phyloP scores from a whole-genome alignment of 2,888 invertebrate species.

The Dysmachus trigonus region DNA sequence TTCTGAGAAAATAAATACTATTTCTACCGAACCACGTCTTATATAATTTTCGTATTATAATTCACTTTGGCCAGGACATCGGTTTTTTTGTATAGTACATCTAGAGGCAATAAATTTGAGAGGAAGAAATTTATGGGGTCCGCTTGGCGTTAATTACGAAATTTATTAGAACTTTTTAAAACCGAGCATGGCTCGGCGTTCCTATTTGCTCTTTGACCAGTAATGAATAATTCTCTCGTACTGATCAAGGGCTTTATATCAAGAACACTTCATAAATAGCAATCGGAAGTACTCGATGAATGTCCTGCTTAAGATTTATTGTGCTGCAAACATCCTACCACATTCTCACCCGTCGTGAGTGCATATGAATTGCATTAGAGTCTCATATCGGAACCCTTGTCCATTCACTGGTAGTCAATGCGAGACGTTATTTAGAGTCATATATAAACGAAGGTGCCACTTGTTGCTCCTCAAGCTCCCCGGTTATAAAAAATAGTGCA shows the following conservation, averaged over 20 bases:
- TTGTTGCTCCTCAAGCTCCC: neutral
- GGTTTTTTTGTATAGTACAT: neutral
- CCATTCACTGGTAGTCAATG: neutral
- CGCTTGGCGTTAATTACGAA: neutral
- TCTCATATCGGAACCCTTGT: neutral
- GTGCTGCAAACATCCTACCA: neutral
- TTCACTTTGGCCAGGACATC: neutral
- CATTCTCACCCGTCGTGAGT: neutral
- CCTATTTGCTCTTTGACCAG: neutral
- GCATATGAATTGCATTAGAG: neutral
- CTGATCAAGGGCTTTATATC: neutral
- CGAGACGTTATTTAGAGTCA: neutral
- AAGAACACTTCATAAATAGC: neutral
- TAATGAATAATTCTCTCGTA: neutral
- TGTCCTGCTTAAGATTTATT: neutral
- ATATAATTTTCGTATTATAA: neutral
- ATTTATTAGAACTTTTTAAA: neutral
- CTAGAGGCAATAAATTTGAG: neutral
- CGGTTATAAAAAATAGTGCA: neutral
- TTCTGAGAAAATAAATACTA: neutral
- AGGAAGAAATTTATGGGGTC: neutral
- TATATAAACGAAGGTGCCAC: neutral
- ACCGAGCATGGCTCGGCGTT: neutral
- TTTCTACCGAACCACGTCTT: neutral
- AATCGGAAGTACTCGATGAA: neutral